Percentiles rank a stretch among this genome's conserved stretches.
These are phyloP conservation scores for Muscicapa adusta DNA, from an alignment of 2,113 vertebrate species.

Conservation along the genomic window DNA sequence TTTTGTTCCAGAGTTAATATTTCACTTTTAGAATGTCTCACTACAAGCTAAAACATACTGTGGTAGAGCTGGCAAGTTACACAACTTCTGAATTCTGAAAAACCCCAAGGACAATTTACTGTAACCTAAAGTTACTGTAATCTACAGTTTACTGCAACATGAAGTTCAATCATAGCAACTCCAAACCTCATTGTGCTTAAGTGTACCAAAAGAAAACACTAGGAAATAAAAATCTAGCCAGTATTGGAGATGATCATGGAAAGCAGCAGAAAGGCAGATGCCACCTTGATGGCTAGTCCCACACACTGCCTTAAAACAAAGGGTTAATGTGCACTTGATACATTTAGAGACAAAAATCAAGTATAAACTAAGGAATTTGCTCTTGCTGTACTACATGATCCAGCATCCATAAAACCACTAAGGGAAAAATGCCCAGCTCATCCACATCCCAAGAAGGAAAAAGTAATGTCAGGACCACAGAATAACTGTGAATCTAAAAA, in stretches of 20 bases:
- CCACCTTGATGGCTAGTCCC: neutral
- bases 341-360: neutral
- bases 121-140: neutral
- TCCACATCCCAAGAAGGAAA: neutral
- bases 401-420: neutral
- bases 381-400: neutral
- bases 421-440: neutral
- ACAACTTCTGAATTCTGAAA: neutral
- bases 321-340: neutral
- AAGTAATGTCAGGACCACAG: neutral
- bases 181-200: neutral
- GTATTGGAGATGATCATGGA: neutral
- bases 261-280: neutral
- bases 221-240: neutral
- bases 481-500: neutral
- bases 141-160: neutral
- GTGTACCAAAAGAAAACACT: neutral
- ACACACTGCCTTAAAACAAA: fast-evolving
- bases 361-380: neutral
- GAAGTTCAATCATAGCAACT: neutral
- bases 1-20: neutral
- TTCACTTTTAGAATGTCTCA: neutral
- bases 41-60: neutral
- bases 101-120: neutral
- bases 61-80: neutral